A percentile compares a stretch with the other conserved stretches of the same genome.
These are phyloP conservation scores for Blera fallax DNA, from an alignment of 2,888 invertebrate genomes.

Conservation along the genomic window DNA sequence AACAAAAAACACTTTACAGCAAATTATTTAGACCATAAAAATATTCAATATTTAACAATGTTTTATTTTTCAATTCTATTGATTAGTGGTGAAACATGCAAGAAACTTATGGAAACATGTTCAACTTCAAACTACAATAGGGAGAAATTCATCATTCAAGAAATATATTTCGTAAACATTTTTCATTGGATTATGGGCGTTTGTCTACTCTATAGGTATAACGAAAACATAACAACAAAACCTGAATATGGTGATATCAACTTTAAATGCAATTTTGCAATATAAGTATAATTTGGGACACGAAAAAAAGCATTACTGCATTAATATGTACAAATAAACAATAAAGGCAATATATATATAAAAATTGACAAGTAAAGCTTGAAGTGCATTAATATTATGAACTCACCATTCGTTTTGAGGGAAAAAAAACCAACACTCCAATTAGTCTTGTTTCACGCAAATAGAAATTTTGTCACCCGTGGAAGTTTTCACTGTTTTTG, in stretches of 20 bases:
- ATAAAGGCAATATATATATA: background rate
- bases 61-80: background rate
- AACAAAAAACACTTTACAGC: conserved; percentile 26
- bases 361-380: background rate
- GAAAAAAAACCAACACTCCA: conserved; percentile 8
- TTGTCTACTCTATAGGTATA: conserved; percentile 20
- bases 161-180: conserved; percentile 12
- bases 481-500: background rate
- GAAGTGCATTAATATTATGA: background rate
- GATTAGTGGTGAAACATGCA: conserved; percentile 50
- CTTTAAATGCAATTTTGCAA: conserved; percentile 19
- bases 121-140: conserved; percentile 31
- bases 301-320: background rate
- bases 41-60: conserved; percentile 39
- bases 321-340: conserved; percentile 2
- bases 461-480: conserved; percentile 21
- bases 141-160: conserved; percentile 11
- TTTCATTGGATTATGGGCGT: conserved; percentile 50
- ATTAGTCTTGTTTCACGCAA: conserved; percentile 34
- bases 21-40: background rate
- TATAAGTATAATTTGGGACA: background rate
- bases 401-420: background rate
- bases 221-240: conserved; percentile 56
- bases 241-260: conserved; percentile 36
- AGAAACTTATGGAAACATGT: conserved; percentile 39